These are phyloP conservation scores for Abrostola triplasia DNA, from an alignment of 2,888 invertebrate genomes.

Conservation along the genomic window DNA sequence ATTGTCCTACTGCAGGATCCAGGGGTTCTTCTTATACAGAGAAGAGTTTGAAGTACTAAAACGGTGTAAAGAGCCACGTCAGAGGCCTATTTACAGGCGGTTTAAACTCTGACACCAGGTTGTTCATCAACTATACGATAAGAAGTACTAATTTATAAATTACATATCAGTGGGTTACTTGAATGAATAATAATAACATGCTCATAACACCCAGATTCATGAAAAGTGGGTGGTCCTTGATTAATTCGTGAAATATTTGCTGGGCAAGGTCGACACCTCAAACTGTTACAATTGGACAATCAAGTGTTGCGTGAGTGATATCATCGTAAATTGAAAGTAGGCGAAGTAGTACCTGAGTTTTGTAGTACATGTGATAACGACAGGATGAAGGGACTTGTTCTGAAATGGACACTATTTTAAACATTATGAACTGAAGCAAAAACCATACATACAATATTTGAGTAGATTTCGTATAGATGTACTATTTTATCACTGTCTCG, in stretches of 20 bases:
- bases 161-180: slow-evolving; percentile 15
- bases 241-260: slow-evolving; percentile 44
- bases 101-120: too few relatives aligned
- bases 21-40: too few relatives aligned
- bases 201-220: slow-evolving; percentile 26
- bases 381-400: slow-evolving; percentile 16
- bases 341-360: slow-evolving; percentile 28
- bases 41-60: too few relatives aligned
- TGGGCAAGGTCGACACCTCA: slow-evolving; percentile 54
- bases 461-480: too few relatives aligned
- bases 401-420: not conserved
- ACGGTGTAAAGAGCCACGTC: too few relatives aligned
- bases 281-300: slow-evolving; percentile 50
- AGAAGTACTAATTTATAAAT: too few relatives aligned
- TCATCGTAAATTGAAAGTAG: slow-evolving; percentile 55
- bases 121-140: too few relatives aligned
- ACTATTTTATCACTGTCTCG: too few relatives aligned
- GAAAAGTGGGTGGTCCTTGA: slow-evolving; percentile 51
- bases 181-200: slow-evolving; percentile 7
- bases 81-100: too few relatives aligned
- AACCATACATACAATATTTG: too few relatives aligned
- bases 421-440: not conserved
- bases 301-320: slow-evolving; percentile 53
- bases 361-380: slow-evolving; percentile 11
- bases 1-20: too few relatives aligned